Evolutionary conservation across 1,140 invertebrate genomes (phyloP), one percentile per base, ranked within the genome.

Genomic region (Hormaphis cornu): DNA sequence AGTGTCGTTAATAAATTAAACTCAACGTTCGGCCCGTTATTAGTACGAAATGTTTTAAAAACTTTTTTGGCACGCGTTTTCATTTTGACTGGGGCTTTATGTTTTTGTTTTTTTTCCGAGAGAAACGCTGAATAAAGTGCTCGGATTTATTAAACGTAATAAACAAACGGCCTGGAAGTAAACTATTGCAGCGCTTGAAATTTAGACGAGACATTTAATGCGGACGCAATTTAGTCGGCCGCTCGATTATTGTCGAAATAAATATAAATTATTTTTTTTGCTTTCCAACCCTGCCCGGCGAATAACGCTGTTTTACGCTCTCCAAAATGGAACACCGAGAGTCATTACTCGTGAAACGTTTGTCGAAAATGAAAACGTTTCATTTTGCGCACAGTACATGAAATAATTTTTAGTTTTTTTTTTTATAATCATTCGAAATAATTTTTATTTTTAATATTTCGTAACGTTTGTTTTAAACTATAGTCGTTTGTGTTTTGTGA

Each of bases 1-100:
- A 58, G 33, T 18, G 30, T 40, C 35, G n/a, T 40, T 58, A 40
- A 58, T 58, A 58, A n/a, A 58, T 58, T 58, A 37, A 40, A 40
- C 2, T 40, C 14, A 18, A 40, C 22, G 12, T 40, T 40, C 24
- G 33, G 35, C 33, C 5, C 24, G 37, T 6, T 33, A 40, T 58
- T 37, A 58, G 54, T n/a, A 14, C n/a, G 33, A 58, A 40, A 58
- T 40, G 54, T 58, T 58, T 40, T 42, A 8, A 24, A 40, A 58
- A 40, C 20, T 58, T 58, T 58, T 58, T 58, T 58, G 54, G 54
- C 54, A 37, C 16, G 3, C 14, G 33, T 58, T 58, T 58, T 22
- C 20, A 40, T 37, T 40, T 58, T 14, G n/a, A 6, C 12, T 9
- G 14, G 16, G 16, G 33, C 54, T 58, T 26, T 58, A 40, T 58